phyloP scores from a whole-genome alignment of 2,888 invertebrate species.

The Parnassius mnemosyne region DNA sequence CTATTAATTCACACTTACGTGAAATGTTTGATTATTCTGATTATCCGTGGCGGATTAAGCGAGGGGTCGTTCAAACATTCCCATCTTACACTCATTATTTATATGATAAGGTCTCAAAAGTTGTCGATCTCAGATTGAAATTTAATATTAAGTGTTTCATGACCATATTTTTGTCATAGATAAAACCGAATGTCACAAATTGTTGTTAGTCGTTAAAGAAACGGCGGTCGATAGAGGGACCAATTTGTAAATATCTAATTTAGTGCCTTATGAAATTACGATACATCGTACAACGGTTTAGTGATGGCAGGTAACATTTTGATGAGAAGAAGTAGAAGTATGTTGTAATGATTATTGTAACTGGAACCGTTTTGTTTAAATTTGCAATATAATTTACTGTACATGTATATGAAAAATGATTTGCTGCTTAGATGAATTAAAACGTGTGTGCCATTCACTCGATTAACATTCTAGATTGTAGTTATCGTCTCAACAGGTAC shows the following conservation, averaged over 20 bases:
- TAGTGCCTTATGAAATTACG: constrained; percentile 70
- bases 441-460: constrained; percentile 77
- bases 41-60: constrained; percentile 45
- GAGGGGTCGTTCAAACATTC: constrained; percentile 56
- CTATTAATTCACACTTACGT: constrained; percentile 19
- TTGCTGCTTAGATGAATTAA: constrained; percentile 54
- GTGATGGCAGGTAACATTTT: constrained; percentile 58
- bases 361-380: constrained; percentile 9
- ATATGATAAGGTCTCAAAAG: constrained; percentile 69
- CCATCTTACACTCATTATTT: constrained; percentile 59
- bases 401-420: constrained; percentile 52
- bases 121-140: constrained; percentile 80
- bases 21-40: constrained; percentile 13
- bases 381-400: constrained; percentile 40
- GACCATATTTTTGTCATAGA: constrained; percentile 55
- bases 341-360: constrained; percentile 6
- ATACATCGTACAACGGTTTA: constrained; percentile 49
- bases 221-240: constrained; percentile 45
- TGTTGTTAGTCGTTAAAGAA: constrained; percentile 49
- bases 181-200: constrained; percentile 63
- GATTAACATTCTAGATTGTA: constrained; percentile 73
- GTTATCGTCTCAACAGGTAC: constrained; percentile 77
- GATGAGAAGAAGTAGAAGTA: constrained; percentile 32
- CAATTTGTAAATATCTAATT: constrained; percentile 68
- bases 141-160: constrained; percentile 75